A percentile compares a stretch with the other conserved stretches of the same genome.
These are phyloP conservation scores for Gymnocheta viridis DNA, from an alignment of 2,888 invertebrate species.

Conservation along the genomic window DNA sequence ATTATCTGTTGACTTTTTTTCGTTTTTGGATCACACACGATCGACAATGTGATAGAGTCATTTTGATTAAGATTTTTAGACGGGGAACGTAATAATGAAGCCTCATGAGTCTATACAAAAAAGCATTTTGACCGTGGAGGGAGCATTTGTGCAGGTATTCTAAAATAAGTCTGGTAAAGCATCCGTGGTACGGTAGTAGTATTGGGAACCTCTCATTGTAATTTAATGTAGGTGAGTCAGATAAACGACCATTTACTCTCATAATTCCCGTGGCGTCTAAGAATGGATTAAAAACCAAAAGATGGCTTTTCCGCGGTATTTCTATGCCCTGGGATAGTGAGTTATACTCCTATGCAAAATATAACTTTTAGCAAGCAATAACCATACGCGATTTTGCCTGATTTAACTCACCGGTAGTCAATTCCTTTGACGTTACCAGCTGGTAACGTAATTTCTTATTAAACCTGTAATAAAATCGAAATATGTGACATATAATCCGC, in stretches of 20 bases:
- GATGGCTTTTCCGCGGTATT: background rate
- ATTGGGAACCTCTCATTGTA: background rate
- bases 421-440: background rate
- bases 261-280: background rate
- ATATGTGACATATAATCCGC: background rate
- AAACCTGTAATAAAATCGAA: background rate
- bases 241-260: background rate
- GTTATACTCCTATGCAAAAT: background rate
- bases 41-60: background rate
- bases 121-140: constrained; percentile 1
- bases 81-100: background rate
- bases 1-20: constrained; percentile 10
- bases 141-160: background rate
- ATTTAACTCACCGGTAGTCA: background rate
- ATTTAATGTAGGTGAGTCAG: background rate
- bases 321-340: background rate
- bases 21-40: background rate
- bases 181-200: background rate
- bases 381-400: background rate
- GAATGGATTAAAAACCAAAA: background rate
- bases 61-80: background rate
- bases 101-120: background rate
- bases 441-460: background rate
- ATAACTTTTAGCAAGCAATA: background rate
- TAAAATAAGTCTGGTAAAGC: background rate